Evolutionary conservation across 1,140 invertebrate species (phyloP).

Genomic region (Drosophila arizonae): DNA sequence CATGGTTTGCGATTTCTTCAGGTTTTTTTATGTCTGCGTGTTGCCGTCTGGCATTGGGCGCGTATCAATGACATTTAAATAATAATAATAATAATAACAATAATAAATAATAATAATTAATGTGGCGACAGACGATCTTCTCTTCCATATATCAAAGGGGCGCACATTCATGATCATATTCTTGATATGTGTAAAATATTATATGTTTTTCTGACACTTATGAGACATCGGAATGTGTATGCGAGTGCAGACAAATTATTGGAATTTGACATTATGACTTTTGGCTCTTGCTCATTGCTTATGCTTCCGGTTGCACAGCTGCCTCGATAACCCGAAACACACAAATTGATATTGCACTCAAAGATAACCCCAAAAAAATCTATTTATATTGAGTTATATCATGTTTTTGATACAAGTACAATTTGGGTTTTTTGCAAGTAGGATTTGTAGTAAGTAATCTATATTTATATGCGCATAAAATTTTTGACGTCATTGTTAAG

Average conservation of each 20-base stretch:
- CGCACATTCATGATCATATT: constrained; percentile 26
- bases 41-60: constrained; percentile 58
- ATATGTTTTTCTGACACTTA: constrained; percentile 44
- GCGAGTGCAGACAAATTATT: constrained; percentile 26
- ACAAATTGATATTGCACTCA: constrained; percentile 12
- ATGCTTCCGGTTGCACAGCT: constrained; percentile 52
- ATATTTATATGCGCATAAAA: constrained; percentile 32
- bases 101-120: constrained; percentile 15
- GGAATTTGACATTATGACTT: constrained; percentile 75
- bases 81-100: constrained; percentile 35
- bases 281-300: constrained; percentile 47
- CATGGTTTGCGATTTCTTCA: constrained; percentile 27
- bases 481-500: constrained; percentile 57
- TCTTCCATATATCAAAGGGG: not conserved
- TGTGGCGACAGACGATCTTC: constrained; percentile 37
- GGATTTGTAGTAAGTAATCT: too few species aligned
- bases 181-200: constrained; percentile 38
- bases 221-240: constrained; percentile 9
- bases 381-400: constrained; percentile 63
- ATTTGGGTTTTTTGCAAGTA: constrained; percentile 7
- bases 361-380: not conserved
- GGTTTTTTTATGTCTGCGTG: constrained; percentile 45
- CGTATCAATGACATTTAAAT: constrained; percentile 55
- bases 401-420: constrained; percentile 23
- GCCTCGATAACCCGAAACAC: constrained; percentile 3